Conservation (phyloP, 2,113 vertebrate species). For the Columbina picui region DNA sequence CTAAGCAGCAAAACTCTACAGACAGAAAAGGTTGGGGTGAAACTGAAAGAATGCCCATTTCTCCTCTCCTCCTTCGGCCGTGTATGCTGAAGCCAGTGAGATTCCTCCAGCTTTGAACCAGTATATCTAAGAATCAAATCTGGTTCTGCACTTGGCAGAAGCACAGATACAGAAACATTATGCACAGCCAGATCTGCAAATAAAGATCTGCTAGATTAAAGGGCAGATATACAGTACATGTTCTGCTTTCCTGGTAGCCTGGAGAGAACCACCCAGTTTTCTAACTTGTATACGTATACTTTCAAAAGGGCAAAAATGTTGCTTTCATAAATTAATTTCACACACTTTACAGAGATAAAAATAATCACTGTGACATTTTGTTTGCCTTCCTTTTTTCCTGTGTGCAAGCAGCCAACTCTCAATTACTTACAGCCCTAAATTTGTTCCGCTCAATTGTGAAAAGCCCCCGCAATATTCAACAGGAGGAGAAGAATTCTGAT, state of each 20-base stretch:
- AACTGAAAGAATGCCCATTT: neutral
- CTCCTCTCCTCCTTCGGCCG: neutral
- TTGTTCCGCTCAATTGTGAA: slow-evolving; percentile 66
- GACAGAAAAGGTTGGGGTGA: neutral
- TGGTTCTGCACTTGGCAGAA: slow-evolving; percentile 54
- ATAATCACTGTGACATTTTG: slow-evolving; percentile 72
- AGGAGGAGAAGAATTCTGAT: slow-evolving; percentile 59
- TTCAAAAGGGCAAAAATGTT: slow-evolving; percentile 70
- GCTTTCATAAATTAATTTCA: slow-evolving; percentile 72
- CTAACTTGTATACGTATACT: slow-evolving; percentile 53
- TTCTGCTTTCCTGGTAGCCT: slow-evolving; percentile 65
- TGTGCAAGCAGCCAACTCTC: slow-evolving; percentile 67
- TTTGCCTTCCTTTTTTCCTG: slow-evolving; percentile 68
- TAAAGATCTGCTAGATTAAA: slow-evolving; percentile 67
- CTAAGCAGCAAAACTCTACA: neutral
- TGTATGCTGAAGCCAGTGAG: neutral
- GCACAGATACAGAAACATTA: slow-evolving; percentile 31
- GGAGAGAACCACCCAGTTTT: slow-evolving; percentile 67
- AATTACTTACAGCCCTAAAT: slow-evolving; percentile 71
- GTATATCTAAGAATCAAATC: slow-evolving; percentile 30
- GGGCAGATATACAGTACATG: slow-evolving; percentile 64
- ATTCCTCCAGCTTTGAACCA: slow-evolving; percentile 30
- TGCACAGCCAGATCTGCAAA: slow-evolving; percentile 57
- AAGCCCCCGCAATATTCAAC: slow-evolving; percentile 68
- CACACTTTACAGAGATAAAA: slow-evolving; percentile 66